phyloP scores from a whole-genome alignment of 2,113 vertebrate species.

The Gasterosteus aculeatus region DNA sequence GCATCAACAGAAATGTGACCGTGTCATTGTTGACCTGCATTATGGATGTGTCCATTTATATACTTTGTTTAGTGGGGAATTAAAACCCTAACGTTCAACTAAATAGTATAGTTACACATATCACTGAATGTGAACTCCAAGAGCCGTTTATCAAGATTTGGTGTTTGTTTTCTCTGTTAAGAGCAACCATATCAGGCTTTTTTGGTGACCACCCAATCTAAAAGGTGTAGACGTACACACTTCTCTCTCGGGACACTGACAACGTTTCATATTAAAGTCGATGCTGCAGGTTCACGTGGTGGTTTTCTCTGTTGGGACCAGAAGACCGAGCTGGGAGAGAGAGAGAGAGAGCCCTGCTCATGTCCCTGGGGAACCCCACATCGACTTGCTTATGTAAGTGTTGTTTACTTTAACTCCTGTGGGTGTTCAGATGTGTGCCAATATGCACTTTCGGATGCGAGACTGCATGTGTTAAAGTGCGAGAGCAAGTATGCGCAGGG shows the following conservation, averaged over 20 bases:
- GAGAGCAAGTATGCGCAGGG: neutral
- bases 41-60: neutral
- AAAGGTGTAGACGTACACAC: neutral
- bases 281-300: neutral
- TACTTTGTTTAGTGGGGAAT: neutral
- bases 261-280: neutral
- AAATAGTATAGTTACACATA: neutral
- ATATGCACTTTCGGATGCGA: conserved; percentile 26
- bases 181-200: neutral
- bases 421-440: conserved; percentile 1
- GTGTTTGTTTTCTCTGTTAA: neutral
- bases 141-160: neutral
- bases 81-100: neutral
- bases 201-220: neutral
- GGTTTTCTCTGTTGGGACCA: conserved; percentile 6
- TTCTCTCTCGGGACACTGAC: neutral
- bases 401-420: conserved; percentile 48
- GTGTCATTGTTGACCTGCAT: neutral
- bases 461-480: conserved; percentile 2
- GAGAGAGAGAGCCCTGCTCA: conserved; percentile 1
- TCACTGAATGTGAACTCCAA: neutral
- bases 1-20: neutral
- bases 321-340: neutral
- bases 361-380: conserved; percentile 8
- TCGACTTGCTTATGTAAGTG: conserved; percentile 38